These are phyloP conservation scores for Itoplectis maculator DNA, from an alignment of 2,888 invertebrate genomes.

Conservation along the genomic window DNA sequence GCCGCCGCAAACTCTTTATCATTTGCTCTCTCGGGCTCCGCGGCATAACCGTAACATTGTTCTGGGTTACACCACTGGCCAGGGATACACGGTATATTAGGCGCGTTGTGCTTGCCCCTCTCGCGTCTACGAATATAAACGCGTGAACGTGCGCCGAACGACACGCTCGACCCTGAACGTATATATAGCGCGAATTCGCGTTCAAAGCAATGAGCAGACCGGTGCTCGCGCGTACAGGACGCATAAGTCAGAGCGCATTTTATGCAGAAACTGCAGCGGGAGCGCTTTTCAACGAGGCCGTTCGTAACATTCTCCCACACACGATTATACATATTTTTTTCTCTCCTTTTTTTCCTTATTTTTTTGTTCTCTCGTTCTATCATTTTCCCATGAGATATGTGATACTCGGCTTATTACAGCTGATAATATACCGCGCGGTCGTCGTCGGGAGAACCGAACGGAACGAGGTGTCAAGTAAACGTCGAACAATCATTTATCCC, in stretches of 20 bases:
- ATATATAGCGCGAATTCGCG: conserved; percentile 44
- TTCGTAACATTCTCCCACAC: conserved; percentile 32
- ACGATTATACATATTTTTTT: conserved; percentile 33
- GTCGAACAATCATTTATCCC: conserved; percentile 62
- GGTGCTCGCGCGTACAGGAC: conserved; percentile 22
- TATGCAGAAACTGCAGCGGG: conserved; percentile 40
- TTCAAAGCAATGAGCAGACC: conserved; percentile 32
- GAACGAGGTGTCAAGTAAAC: conserved; percentile 62
- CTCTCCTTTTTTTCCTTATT: conserved; percentile 33
- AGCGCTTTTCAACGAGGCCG: conserved; percentile 47
- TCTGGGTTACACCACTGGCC: conserved; percentile 19
- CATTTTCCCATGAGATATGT: conserved; percentile 45
- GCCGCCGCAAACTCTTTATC: conserved; percentile 57
- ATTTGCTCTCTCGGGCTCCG: conserved; percentile 50
- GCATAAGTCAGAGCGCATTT: conserved; percentile 51
- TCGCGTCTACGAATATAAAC: conserved; percentile 49
- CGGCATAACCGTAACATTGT: conserved; percentile 50
- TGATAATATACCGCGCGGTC: conserved; percentile 46
- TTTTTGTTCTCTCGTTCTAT: not conserved
- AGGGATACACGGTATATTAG: conserved; percentile 8
- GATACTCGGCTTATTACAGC: conserved; percentile 47
- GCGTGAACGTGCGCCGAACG: conserved; percentile 53
- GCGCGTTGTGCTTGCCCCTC: conserved; percentile 7
- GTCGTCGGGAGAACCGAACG: conserved; percentile 13
- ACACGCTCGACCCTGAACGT: conserved; percentile 59